Evolutionary conservation across 2,113 vertebrate genomes (phyloP).

Genomic region (Emydura subglobosa): DNA sequence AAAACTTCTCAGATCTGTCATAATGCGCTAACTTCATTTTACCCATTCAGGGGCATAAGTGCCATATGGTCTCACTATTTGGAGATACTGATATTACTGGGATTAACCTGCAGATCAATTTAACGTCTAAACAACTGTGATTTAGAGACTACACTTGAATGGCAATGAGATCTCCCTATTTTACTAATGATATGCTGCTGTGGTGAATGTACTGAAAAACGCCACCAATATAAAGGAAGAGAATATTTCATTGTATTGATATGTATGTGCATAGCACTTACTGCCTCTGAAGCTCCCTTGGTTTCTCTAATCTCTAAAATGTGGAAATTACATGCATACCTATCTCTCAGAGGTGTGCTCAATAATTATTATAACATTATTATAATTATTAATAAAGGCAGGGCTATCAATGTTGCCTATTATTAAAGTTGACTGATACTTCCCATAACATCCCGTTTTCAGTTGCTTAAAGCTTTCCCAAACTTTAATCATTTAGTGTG

Average conservation of each 20-base stretch:
- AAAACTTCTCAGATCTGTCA: not conserved
- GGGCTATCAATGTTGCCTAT: not conserved
- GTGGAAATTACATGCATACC: not conserved
- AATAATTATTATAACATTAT: not conserved
- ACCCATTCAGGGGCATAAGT: not conserved
- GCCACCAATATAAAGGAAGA: slow-evolving; percentile 52
- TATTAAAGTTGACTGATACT: not conserved
- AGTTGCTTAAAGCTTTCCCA: fast-evolving
- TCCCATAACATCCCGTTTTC: not conserved
- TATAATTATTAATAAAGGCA: not conserved
- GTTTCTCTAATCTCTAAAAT: not conserved
- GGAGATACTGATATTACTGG: not conserved
- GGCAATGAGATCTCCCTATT: not conserved
- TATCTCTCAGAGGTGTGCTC: too few relatives aligned
- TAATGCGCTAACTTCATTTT: not conserved
- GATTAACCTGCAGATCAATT: not conserved
- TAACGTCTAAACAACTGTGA: not conserved
- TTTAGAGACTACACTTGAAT: slow-evolving; percentile 6
- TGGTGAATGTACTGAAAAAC: not conserved
- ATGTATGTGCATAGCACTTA: not conserved
- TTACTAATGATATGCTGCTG: not conserved
- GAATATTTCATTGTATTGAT: slow-evolving; percentile 48
- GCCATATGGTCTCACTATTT: not conserved
- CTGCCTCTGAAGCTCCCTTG: not conserved
- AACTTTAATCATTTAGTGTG: not conserved